phyloP scores from a whole-genome alignment of 2,797 vertebrate genomes.

The Neostethus bicornis region DNA sequence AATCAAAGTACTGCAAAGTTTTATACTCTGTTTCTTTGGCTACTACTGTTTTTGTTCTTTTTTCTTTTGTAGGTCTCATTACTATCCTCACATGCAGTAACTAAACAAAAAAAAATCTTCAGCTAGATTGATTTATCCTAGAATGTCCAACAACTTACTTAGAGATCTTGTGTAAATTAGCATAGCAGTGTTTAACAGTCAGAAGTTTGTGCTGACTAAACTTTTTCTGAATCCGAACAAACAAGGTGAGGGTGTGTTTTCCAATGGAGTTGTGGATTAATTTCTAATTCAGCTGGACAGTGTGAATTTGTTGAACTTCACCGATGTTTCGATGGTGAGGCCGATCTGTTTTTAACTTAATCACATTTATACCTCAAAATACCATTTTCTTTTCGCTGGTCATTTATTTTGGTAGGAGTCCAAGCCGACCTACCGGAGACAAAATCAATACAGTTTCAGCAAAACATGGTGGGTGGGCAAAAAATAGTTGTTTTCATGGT shows the following conservation, averaged over 20 bases:
- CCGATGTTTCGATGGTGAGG: constrained; percentile 17
- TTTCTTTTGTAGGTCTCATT: fast-evolving
- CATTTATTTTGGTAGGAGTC: constrained; percentile 64
- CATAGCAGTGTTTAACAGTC: constrained; percentile 10
- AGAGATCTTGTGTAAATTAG: constrained; percentile 20
- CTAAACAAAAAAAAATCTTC: constrained; percentile 7
- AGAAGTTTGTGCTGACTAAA: constrained; percentile 30
- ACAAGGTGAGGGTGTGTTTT: constrained; percentile 11
- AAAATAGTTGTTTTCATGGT: constrained; percentile 40
- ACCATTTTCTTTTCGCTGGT: constrained; percentile 47
- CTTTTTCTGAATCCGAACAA: constrained; percentile 18
- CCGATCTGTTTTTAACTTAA: constrained; percentile 47
- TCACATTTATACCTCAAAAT: constrained; percentile 46
- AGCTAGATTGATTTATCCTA: background rate
- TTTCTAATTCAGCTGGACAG: constrained; percentile 55
- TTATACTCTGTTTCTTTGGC: too few relatives aligned
- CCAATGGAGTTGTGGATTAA: constrained; percentile 54
- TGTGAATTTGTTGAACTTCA: constrained; percentile 26
- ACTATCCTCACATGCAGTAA: background rate
- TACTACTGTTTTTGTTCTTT: too few relatives aligned
- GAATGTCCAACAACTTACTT: constrained; percentile 3
- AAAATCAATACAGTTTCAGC: constrained; percentile 68
- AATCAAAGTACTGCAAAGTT: too few relatives aligned
- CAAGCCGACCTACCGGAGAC: constrained; percentile 42
- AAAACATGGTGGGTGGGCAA: constrained; percentile 48